These are phyloP conservation scores for Lindbergichthys nudifrons DNA, from an alignment of 2,797 vertebrate species.

Conservation along the genomic window DNA sequence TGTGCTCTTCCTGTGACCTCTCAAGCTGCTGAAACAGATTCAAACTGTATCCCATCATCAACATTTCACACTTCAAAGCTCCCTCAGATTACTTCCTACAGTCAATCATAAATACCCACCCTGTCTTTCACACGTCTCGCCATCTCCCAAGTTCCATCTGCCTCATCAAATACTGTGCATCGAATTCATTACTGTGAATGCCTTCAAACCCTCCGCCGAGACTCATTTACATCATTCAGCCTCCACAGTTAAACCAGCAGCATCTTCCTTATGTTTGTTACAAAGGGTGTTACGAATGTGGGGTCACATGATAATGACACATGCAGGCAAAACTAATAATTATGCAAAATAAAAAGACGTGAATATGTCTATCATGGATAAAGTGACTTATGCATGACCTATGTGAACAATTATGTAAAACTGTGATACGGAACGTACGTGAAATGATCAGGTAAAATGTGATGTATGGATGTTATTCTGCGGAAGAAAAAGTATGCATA, in stretches of 20 bases:
- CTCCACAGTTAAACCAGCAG: constrained; percentile 22
- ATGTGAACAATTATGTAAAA: background rate
- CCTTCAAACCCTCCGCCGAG: constrained; percentile 17
- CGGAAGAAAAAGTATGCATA: background rate
- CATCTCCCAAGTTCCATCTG: constrained; percentile 38
- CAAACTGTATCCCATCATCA: constrained; percentile 40
- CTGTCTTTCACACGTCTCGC: constrained; percentile 33
- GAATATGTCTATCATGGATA: background rate
- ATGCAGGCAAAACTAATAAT: background rate
- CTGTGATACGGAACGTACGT: background rate
- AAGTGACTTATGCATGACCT: background rate
- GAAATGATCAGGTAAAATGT: background rate
- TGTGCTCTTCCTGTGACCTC: constrained; percentile 38
- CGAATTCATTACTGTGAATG: constrained; percentile 43
- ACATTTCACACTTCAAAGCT: constrained; percentile 64
- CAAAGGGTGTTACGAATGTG: constrained; percentile 3
- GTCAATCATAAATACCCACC: constrained; percentile 42
- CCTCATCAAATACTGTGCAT: constrained; percentile 44
- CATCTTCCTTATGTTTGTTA: constrained; percentile 4
- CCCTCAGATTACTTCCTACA: constrained; percentile 40
- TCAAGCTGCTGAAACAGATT: constrained; percentile 51
- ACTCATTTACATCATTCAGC: constrained; percentile 38
- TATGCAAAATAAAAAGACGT: constrained; percentile 1
- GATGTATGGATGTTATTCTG: background rate
- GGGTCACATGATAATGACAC: background rate